Evolutionary conservation across 1,140 invertebrate species (phyloP), one percentile per base, ranked within the genome.

Genomic region (Sarcophaga bullata): DNA sequence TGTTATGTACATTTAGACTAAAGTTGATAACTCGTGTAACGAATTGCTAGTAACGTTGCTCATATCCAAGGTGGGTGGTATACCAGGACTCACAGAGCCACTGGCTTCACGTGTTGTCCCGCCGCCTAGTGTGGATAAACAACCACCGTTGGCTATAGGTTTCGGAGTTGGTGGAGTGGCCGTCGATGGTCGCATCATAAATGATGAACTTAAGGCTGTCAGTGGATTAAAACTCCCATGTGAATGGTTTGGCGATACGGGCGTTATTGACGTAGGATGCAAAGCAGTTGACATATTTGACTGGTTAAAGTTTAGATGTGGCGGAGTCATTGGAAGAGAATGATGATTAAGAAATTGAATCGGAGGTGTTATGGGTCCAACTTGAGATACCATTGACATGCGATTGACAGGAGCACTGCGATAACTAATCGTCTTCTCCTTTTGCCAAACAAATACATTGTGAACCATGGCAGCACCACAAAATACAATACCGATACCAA

Each of bases 371-470:
- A 83, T 46, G 13, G 83, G 58, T 37, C 82, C 83, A 58, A 83
- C 81, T 37, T 84, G 83, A 10, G 83, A 84, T 84, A 83, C 58
- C 87, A 87, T 58, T 87, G 90, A 84, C 90, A 89, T 78, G 17
- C 50, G 75, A 88, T 85, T 54, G 87, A 91, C 49, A 90, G 83
- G 75, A 37, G 80, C 52, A 89, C 91, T 87, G 0, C 89, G 86
- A 83, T 90, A 90, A 75, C 88, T 89, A 48, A 90, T 94, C 0
- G 94, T 95, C 87, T 95, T 95, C 90, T 96, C 96, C 91, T 94
- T 95, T 90, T 97, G 96, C 97, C 97, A 98, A 19, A 98, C 94
- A 90, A 97, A 97, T 6, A 97, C 96, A 89, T 97, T 98, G 91
- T 98, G 97, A 9, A 98, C 96, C 93, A 97, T 96, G 72, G 96